Percentiles rank a stretch among this genome's conserved stretches.
Evolutionary conservation across 1,140 invertebrate genomes (phyloP).

Genomic region (Episyrphus balteatus): DNA sequence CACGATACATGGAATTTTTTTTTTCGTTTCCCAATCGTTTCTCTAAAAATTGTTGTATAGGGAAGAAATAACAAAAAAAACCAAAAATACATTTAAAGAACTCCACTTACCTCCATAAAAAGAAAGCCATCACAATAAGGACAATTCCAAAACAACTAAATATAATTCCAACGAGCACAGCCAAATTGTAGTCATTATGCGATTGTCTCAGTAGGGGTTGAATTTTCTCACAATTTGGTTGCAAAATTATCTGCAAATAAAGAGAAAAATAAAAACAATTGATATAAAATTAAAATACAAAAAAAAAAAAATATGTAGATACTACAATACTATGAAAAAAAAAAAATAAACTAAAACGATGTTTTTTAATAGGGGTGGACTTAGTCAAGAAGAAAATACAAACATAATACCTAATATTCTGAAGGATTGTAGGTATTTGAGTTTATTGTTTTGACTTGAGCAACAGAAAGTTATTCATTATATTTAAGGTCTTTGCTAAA

Average conservation of each 20-base stretch:
- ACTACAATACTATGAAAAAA: no score
- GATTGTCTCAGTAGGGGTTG: slow-evolving; percentile 43
- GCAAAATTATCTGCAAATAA: slow-evolving; percentile 38
- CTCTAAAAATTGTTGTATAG: no score
- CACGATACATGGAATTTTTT: no score
- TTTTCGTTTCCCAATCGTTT: no score
- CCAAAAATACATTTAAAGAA: slow-evolving; percentile 3
- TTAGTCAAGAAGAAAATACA: slow-evolving; percentile 1
- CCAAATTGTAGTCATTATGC: slow-evolving; percentile 53
- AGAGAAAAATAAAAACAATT: background rate
- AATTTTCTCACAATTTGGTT: slow-evolving; percentile 55
- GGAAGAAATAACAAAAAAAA: no score
- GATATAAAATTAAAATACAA: background rate
- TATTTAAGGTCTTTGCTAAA: background rate
- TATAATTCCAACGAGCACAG: slow-evolving; percentile 59
- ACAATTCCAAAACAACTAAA: slow-evolving; percentile 62
- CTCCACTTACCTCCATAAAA: slow-evolving; percentile 64
- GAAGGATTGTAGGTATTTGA: background rate
- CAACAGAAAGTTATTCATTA: background rate
- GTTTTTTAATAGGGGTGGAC: background rate
- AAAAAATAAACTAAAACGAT: background rate
- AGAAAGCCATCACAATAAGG: slow-evolving; percentile 55
- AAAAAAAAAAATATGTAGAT: background rate
- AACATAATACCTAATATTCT: slow-evolving; percentile 3
- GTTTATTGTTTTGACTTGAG: background rate